Percentiles rank a stretch among this genome's conserved stretches.
Conservation (phyloP, 2,113 vertebrate genomes). For the Elephas maximus region DNA sequence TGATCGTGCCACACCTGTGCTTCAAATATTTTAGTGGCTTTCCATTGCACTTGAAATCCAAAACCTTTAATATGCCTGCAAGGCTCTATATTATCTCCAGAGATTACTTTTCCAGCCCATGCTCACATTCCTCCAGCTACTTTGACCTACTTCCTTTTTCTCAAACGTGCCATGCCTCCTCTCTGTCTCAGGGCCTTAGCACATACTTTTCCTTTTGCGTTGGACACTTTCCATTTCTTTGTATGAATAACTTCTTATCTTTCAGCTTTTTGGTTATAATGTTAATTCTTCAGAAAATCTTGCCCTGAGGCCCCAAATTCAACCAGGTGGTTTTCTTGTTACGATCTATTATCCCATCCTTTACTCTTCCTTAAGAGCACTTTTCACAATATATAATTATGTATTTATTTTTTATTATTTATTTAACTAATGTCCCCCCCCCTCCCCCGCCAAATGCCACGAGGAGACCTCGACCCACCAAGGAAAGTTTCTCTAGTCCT, state of each 20-base stretch:
- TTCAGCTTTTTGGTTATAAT: neutral
- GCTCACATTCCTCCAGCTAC: neutral
- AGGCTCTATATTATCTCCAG: neutral
- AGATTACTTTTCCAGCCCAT: neutral
- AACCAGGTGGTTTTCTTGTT: neutral
- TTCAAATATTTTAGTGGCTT: conserved; percentile 1
- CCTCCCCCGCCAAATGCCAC: neutral
- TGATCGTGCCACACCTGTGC: neutral
- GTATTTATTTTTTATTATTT: neutral
- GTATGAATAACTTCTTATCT: neutral
- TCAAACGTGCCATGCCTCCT: neutral
- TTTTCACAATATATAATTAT: neutral
- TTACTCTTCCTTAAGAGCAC: neutral
- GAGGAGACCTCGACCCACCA: neutral
- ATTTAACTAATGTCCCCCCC: neutral
- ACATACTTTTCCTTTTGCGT: neutral
- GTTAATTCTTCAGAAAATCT: conserved; percentile 14
- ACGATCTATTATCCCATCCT: neutral
- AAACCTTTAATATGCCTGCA: conserved; percentile 4
- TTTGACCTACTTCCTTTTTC: neutral
- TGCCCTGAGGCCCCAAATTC: neutral
- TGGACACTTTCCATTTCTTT: conserved; percentile 1
- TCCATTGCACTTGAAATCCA: neutral
- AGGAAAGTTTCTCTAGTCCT: neutral
- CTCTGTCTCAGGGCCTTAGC: neutral